Evolutionary conservation across 2,888 invertebrate species (phyloP), one percentile per base, ranked within the genome.

Genomic region (Mimachlamys varia): DNA sequence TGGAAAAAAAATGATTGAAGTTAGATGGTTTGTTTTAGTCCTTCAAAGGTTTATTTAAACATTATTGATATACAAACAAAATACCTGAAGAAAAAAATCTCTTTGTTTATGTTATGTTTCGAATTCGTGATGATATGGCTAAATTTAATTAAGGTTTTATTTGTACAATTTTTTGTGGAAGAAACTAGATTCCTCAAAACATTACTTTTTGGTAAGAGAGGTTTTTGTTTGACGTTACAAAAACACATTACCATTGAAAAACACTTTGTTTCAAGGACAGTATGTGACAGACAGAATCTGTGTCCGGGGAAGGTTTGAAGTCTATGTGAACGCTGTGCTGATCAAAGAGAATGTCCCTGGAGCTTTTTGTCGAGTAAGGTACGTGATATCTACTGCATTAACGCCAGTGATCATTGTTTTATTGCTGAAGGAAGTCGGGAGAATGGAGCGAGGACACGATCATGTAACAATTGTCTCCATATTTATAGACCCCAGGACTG

Each of bases 261-360:
- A 19, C 22, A 58, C 19, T 22, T 58, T 58, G 58, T 58, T 58
- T n/a, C 58, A 58, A 22, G 19, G 58, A 7, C 22, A 7, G 19
- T 10, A 58, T 22, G 22, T n/a, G 58, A 58, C 58, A 10, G 58
- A 58, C 19, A 58, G 22, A 58, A 22, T 58, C 58, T 22, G 22
- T 19, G 58, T 58, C 58, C 58, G 1, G 58, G 22, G n/a, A 58
- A 58, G 58, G 58, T 58, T 19, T 58, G 58, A 58, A 58, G 58
- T 58, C 58, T 58, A 58, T 58, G 58, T 58, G n/a, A 58, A n/a
- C 22, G n/a, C 19, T n/a, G n/a, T 58, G 58, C 58, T 58, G 19
- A 58, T 58, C 58, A 58, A 58, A 58, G n/a, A 58, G 58, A 19
- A 22, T 58, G 58, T 58, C 58, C 58, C 58, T 58, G 58, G 58